phyloP scores from a whole-genome alignment of 2,888 invertebrate genomes.

The Sthenelais limicola region DNA sequence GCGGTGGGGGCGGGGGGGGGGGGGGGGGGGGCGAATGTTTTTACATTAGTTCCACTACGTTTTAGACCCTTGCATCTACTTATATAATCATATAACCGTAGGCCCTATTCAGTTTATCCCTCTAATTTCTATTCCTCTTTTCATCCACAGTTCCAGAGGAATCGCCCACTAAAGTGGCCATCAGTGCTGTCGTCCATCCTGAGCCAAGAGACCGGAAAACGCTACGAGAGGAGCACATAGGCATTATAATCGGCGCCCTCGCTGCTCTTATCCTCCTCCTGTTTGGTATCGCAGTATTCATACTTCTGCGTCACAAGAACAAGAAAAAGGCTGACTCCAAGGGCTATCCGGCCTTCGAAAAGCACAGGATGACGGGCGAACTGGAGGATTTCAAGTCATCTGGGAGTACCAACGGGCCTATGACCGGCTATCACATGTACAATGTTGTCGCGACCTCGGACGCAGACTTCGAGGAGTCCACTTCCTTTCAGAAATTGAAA shows the following conservation, averaged over 20 bases:
- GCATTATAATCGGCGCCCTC: conserved; percentile 72
- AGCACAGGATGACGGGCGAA: conserved; percentile 34
- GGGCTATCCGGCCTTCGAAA: conserved; percentile 38
- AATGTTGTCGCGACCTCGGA: conserved; percentile 37
- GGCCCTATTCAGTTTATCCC: no score
- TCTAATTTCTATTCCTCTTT: neutral
- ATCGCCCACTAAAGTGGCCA: neutral
- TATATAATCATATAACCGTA: no score
- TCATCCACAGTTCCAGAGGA: conserved; percentile 9
- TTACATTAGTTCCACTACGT: no score
- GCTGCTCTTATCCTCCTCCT: conserved; percentile 79
- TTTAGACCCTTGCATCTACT: no score
- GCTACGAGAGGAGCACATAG: conserved; percentile 44
- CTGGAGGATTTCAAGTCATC: conserved; percentile 27
- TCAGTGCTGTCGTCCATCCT: conserved; percentile 30
- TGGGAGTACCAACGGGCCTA: conserved; percentile 20
- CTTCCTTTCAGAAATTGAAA: conserved; percentile 32
- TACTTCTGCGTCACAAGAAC: conserved; percentile 75
- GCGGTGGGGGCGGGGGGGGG: no score
- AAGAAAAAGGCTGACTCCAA: conserved; percentile 30
- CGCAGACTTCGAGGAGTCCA: conserved; percentile 35
- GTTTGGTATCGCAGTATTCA: conserved; percentile 81
- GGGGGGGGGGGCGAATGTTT: no score
- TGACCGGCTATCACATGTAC: conserved; percentile 41
- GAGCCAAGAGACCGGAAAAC: conserved; percentile 31